Evolutionary conservation across 2,797 vertebrate genomes (phyloP), one percentile per base, ranked within the genome.

Genomic region (Sorex maritimensis): DNA sequence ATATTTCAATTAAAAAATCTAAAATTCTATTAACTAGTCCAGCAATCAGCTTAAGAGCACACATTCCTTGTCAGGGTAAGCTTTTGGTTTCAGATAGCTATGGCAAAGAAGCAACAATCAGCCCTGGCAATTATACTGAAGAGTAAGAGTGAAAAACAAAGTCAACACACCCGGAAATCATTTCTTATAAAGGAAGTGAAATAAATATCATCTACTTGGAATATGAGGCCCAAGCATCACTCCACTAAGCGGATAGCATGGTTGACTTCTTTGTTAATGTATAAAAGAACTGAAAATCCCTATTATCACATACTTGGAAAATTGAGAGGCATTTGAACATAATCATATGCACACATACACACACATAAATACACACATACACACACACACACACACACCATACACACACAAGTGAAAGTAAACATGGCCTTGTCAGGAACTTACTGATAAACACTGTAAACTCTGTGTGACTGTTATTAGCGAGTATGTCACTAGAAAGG

Each of bases 131-230:
- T 3, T 41, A 10, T 30, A 23, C 5, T 61, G 28, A 81, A 30
- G 13, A 12, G 26, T 6, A 44, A 46, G 2, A 4, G 10, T 1
- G 44, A 81, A 46, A 68, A 84, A 69, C 30, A 3, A 71, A 13
- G 58, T 52, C 61, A 69, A 81, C 30, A 52, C 26, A 23, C 49
- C 24, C 63, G 23, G 44, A 26, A 4, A 30, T 69, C 63, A 1
- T 68, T 91, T 69, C 55, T 94, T 52, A 92, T 9, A 41, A 78
- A 94, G 52, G n/a, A 86, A 81, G 49, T 13, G 38, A 74, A 74
- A 68, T 41, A 44, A 52, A 61, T 26, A 0, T 2, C 21, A 7
- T 83, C 17, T 2, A 46, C 2, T n/a, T 38, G 44, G 13, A 65
- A 6, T 44, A 0, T 19, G 61, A 71, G 2, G 10, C 6, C 52